Conservation (phyloP, 1,140 invertebrate species). For the Tyrophagus putrescentiae region DNA sequence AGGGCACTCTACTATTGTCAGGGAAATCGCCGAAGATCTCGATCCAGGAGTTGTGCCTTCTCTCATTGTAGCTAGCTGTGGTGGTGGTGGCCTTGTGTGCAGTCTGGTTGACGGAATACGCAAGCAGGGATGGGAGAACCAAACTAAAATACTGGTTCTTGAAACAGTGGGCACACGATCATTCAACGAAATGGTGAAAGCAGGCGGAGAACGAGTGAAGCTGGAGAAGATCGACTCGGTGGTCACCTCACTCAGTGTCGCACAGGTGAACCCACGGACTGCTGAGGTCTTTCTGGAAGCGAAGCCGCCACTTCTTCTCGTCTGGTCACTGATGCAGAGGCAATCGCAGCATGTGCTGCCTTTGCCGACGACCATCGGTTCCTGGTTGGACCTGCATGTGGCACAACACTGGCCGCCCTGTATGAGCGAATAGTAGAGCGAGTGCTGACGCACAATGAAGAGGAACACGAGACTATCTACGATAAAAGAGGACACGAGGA, state of each 20-base stretch:
- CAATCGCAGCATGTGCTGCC: constrained; percentile 35
- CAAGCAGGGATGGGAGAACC: constrained; percentile 15
- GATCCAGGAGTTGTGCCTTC: constrained; percentile 30
- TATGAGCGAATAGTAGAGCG: constrained; percentile 31
- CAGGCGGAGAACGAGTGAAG: constrained; percentile 30
- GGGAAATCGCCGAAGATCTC: constrained; percentile 34
- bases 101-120: constrained; percentile 25
- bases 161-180: constrained; percentile 40
- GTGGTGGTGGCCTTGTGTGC: constrained; percentile 38
- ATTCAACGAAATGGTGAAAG: constrained; percentile 35
- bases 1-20: constrained; percentile 37
- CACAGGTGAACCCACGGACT: constrained; percentile 31
- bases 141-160: constrained; percentile 40
- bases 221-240: constrained; percentile 33
- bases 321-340: constrained; percentile 38
- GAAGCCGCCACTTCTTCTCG: constrained; percentile 32
- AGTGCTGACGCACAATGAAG: constrained; percentile 21
- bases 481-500: not conserved
- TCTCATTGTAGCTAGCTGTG: constrained; percentile 37
- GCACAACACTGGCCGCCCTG: constrained; percentile 37
- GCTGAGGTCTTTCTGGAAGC: constrained; percentile 31
- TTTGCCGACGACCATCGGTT: constrained; percentile 37
- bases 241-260: constrained; percentile 36
- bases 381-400: constrained; percentile 41
- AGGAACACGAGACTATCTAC: not conserved